phyloP scores from a whole-genome alignment of 2,888 invertebrate species.

The Ypsolopha scabrella region DNA sequence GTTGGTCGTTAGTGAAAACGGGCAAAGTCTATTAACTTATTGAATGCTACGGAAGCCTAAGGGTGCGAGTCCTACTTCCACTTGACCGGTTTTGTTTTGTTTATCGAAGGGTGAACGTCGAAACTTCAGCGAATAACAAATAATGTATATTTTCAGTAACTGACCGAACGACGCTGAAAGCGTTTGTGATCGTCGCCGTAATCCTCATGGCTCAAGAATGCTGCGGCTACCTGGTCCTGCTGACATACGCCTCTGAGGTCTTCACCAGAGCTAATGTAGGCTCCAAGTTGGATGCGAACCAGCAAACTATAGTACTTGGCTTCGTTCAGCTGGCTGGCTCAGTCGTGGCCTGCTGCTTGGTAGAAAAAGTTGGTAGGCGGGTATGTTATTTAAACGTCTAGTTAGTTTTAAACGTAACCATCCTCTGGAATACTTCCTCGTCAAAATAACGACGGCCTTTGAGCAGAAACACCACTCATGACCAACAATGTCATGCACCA shows the following conservation, averaged over 20 bases:
- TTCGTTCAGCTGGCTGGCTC: constrained; percentile 6
- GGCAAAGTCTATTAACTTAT: too few species aligned
- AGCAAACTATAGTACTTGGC: constrained; percentile 6
- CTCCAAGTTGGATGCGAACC: constrained; percentile 3
- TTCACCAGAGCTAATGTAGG: constrained; percentile 6
- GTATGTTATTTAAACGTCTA: neutral
- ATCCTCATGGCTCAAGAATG: constrained; percentile 6
- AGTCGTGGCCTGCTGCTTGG: constrained; percentile 3
- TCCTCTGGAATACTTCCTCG: too few species aligned
- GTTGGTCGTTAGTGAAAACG: too few species aligned
- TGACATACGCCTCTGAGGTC: constrained; percentile 6
- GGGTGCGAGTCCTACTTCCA: too few species aligned
- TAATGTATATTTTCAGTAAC: constrained; percentile 1
- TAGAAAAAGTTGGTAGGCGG: constrained; percentile 8
- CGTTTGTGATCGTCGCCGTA: neutral
- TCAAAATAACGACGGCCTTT: too few species aligned
- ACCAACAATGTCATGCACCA: too few species aligned
- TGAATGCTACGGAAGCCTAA: too few species aligned
- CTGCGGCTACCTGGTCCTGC: constrained; percentile 7
- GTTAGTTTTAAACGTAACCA: too few species aligned
- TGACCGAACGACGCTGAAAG: constrained; percentile 3
- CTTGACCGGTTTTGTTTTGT: neutral
- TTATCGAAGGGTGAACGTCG: neutral
- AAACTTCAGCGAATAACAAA: too few species aligned
- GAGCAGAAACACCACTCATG: too few species aligned